These are phyloP conservation scores for Machimus rusticus DNA, from an alignment of 2,888 invertebrate species.

Conservation along the genomic window DNA sequence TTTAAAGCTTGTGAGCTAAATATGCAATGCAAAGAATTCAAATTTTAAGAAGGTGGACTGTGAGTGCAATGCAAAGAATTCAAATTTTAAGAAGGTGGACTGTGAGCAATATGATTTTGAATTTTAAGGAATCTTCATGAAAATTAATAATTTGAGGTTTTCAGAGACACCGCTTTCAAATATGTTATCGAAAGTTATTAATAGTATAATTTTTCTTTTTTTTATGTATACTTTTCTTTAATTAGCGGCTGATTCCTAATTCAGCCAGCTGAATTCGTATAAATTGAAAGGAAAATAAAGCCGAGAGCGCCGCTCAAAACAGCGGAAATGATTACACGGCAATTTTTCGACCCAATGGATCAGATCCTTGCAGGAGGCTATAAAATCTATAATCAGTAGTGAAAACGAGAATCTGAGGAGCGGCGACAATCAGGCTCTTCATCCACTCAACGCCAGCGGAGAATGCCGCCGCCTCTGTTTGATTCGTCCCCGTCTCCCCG, in stretches of 20 bases:
- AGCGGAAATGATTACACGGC: conserved; percentile 36
- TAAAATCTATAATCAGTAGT: conserved; percentile 19
- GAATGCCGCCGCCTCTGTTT: conserved; percentile 8
- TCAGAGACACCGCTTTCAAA: not conserved
- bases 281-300: conserved; percentile 29
- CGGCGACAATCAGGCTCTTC: conserved; percentile 30
- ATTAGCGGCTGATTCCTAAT: not conserved
- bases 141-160: not conserved
- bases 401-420: not conserved
- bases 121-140: too few relatives aligned
- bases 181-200: not conserved
- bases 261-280: not conserved
- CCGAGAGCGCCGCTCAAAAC: not conserved
- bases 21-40: too few relatives aligned
- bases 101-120: too few relatives aligned
- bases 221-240: not conserved
- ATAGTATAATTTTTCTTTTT: not conserved
- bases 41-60: too few relatives aligned
- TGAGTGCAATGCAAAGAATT: too few relatives aligned
- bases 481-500: not conserved
- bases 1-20: too few relatives aligned
- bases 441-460: conserved; percentile 16
- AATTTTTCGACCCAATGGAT: conserved; percentile 38
- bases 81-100: too few relatives aligned
- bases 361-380: not conserved